A percentile compares a stretch with the other conserved stretches of the same genome.
Evolutionary conservation across 2,888 invertebrate species (phyloP).

Genomic region (Eledona agricola): DNA sequence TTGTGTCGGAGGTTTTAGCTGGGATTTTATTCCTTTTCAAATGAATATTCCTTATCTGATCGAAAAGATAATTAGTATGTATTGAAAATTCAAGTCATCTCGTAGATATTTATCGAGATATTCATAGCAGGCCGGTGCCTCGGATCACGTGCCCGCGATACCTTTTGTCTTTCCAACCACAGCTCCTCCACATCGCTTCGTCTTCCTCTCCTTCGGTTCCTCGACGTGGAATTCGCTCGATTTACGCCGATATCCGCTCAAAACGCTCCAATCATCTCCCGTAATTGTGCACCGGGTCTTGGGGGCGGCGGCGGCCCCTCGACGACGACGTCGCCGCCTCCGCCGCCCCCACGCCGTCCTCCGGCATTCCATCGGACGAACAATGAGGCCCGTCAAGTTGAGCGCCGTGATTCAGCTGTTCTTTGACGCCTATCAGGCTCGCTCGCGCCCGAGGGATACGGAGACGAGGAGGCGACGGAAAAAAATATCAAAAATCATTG

Average conservation of each 20-base stretch:
- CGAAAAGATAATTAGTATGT: slow-evolving; percentile 62
- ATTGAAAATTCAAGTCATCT: slow-evolving; percentile 63
- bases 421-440: slow-evolving; percentile 37
- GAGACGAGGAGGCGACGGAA: slow-evolving; percentile 1
- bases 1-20: slow-evolving; percentile 34
- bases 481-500: slow-evolving; percentile 38
- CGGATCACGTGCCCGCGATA: slow-evolving; percentile 47
- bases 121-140: slow-evolving; percentile 51
- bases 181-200: slow-evolving; percentile 37
- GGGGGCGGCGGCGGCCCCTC: background rate
- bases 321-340: slow-evolving; percentile 20
- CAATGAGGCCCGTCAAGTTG: slow-evolving; percentile 29
- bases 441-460: slow-evolving; percentile 5
- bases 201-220: slow-evolving; percentile 11
- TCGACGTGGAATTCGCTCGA: slow-evolving; percentile 44
- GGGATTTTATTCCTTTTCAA: slow-evolving; percentile 56
- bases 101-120: slow-evolving; percentile 59
- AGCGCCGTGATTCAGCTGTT: slow-evolving; percentile 28
- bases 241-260: slow-evolving; percentile 56
- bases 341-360: slow-evolving; percentile 23
- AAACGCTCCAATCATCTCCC: slow-evolving; percentile 58
- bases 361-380: slow-evolving; percentile 25
- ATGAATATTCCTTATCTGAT: slow-evolving; percentile 61
- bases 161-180: slow-evolving; percentile 46
- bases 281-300: slow-evolving; percentile 53